Evolutionary conservation across 2,888 invertebrate genomes (phyloP).

Genomic region (Tenthredo mesomela): DNA sequence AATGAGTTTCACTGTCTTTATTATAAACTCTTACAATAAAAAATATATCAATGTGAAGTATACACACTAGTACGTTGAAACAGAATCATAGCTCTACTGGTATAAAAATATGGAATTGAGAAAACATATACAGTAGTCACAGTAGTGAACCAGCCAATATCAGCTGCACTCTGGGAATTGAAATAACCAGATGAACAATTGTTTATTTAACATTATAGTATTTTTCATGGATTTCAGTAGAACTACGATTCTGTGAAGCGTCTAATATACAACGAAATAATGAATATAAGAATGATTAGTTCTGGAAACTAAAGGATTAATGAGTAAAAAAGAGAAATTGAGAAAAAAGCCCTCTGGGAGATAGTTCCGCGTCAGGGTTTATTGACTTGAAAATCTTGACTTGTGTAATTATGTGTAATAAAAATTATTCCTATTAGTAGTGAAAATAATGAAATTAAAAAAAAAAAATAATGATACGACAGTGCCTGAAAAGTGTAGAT

Average conservation of each 20-base stretch:
- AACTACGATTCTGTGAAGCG: not conserved
- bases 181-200: not conserved
- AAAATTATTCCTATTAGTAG: not conserved
- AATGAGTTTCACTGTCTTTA: not conserved
- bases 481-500: not conserved
- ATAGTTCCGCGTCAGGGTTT: slow-evolving; percentile 61
- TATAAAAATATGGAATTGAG: not conserved
- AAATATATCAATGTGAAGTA: not conserved
- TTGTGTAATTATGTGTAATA: slow-evolving; percentile 55
- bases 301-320: not conserved
- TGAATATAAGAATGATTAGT: not conserved
- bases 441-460: not conserved
- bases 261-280: no score
- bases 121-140: not conserved
- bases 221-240: not conserved
- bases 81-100: no score
- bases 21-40: not conserved
- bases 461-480: not conserved
- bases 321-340: not conserved
- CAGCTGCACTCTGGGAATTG: no score
- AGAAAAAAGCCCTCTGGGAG: slow-evolving; percentile 58
- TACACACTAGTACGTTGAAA: not conserved
- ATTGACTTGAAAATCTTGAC: slow-evolving; percentile 66
- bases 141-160: not conserved
- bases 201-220: not conserved